Base-by-base conservation (phyloP, 2,797 vertebrate species). In the Hippoglossus hippoglossus region DNA sequence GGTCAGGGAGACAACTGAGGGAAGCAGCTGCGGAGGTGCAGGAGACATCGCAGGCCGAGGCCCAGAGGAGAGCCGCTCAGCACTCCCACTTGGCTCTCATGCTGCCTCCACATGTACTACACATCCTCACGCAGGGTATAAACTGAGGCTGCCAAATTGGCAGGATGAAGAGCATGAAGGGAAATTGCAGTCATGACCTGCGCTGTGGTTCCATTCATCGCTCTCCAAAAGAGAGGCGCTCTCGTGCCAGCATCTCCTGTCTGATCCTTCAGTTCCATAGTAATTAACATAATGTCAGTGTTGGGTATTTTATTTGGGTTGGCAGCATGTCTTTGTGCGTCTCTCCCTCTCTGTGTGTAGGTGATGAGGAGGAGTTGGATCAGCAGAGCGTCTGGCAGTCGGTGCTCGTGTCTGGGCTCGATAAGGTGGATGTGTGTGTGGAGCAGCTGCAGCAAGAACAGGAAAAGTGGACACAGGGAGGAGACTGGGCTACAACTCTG, bases 311-410 rank as follows among this genome's bases (percentile, higher is more conserved):
- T 63, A 56, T 87, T 71, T 52, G 31, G 41, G 22, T 75, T 73
- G 64, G 57, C 65, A 78, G 47, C 56, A 16, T 62, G 41, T 77
- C 24, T 51, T 39, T 63, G 60, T 86, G 41, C 44, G 5, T 84
- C 41, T 73, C 4, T 19, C 15, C 25, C 57, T 83, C 51, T 82
- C 28, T 76, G 34, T 69, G 21, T 82, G 0, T 54, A 98, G 96
- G 83, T 50, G 95, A 97, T 22, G 92, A 89, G 69, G 90, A 95
- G 1, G 96, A 97, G 85, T 94, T 93, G 93, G 92, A 96, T 50
- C 93, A 90, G 84, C 94, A 96, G 84, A 83, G 84, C 4, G 71
- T 83, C 54, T 94, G 96, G 87, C 69, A 90, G 31, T 72, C 94
- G 6, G 91, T 92, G 85, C 68, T 96, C 26, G 60, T 76, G 61